phyloP scores from a whole-genome alignment of 2,888 invertebrate species.

The Diplolepis rosae region DNA sequence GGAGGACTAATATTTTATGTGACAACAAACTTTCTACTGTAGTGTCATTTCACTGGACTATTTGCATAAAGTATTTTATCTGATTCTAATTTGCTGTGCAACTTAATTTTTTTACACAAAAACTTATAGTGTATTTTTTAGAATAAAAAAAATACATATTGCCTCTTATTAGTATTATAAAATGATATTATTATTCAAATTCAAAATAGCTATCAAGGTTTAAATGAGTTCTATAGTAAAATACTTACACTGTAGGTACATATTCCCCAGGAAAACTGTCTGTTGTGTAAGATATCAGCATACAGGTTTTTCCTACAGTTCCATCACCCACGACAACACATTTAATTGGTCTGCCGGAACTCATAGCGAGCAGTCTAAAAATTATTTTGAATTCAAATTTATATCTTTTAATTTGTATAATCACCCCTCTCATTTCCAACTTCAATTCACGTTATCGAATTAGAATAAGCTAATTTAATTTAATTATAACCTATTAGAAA shows the following conservation, averaged over 20 bases:
- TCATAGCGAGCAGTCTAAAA: slow-evolving; percentile 77
- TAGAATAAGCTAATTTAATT: no score
- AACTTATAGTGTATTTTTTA: no score
- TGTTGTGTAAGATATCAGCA: slow-evolving; percentile 94
- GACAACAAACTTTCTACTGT: slow-evolving; percentile 47
- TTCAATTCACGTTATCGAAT: no score
- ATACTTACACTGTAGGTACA: slow-evolving; percentile 93
- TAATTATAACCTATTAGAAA: no score
- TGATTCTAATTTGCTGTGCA: neutral
- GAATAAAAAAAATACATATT: no score
- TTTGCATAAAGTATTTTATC: slow-evolving; percentile 1
- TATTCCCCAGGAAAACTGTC: slow-evolving; percentile 96
- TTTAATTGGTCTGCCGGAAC: slow-evolving; percentile 93
- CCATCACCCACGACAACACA: slow-evolving; percentile 95
- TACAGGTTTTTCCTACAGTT: slow-evolving; percentile 95
- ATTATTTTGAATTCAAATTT: no score
- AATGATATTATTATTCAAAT: slow-evolving; percentile 17
- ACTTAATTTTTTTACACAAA: no score
- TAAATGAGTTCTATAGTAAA: slow-evolving; percentile 3
- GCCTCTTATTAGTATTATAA: no score
- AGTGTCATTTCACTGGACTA: slow-evolving; percentile 25
- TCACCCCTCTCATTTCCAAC: no score
- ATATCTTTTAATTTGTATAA: no score
- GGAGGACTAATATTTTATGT: slow-evolving; percentile 54
- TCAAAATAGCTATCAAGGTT: slow-evolving; percentile 13